Conservation (phyloP, 2,113 vertebrate genomes). For the Nanorana parkeri region DNA sequence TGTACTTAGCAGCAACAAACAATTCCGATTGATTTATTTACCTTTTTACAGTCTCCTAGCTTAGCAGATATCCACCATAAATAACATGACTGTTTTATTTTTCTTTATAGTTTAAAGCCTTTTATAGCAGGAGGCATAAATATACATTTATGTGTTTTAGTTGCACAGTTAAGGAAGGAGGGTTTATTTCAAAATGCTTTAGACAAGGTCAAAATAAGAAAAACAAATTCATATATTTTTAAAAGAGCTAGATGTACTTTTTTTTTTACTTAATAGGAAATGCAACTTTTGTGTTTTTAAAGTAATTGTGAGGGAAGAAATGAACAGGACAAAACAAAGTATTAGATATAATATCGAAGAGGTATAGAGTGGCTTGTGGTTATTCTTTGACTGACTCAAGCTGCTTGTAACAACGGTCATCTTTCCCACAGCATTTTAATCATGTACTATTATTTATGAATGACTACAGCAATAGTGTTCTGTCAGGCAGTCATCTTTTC, state of each 20-base stretch:
- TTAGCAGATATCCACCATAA: slow-evolving; percentile 53
- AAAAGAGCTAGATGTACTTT: slow-evolving; percentile 6
- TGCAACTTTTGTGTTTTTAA: neutral
- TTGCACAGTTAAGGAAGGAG: neutral
- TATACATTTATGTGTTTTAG: slow-evolving; percentile 21
- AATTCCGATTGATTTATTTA: slow-evolving; percentile 47
- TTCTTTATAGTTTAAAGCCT: slow-evolving; percentile 29
- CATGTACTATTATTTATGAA: slow-evolving; percentile 72
- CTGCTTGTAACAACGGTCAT: slow-evolving; percentile 64
- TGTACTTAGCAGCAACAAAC: slow-evolving; percentile 34
- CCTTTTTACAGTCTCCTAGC: slow-evolving; percentile 38
- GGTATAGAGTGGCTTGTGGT: slow-evolving; percentile 49
- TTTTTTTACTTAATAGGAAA: neutral
- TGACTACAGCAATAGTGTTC: slow-evolving; percentile 60
- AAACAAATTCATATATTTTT: slow-evolving; percentile 27
- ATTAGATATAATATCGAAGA: slow-evolving; percentile 35
- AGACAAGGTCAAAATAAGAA: slow-evolving; percentile 20
- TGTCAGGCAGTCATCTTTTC: slow-evolving; percentile 69
- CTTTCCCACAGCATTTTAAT: slow-evolving; percentile 73
- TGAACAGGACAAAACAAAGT: slow-evolving; percentile 9
- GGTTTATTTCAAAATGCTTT: neutral
- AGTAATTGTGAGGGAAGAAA: neutral
- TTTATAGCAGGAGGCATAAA: neutral
- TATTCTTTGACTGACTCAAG: slow-evolving; percentile 56
- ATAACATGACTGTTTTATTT: slow-evolving; percentile 43